A percentile compares a stretch with the other conserved stretches of the same genome.
These are phyloP conservation scores for Microtus pennsylvanicus DNA, from an alignment of 2,113 vertebrate species.

Conservation along the genomic window DNA sequence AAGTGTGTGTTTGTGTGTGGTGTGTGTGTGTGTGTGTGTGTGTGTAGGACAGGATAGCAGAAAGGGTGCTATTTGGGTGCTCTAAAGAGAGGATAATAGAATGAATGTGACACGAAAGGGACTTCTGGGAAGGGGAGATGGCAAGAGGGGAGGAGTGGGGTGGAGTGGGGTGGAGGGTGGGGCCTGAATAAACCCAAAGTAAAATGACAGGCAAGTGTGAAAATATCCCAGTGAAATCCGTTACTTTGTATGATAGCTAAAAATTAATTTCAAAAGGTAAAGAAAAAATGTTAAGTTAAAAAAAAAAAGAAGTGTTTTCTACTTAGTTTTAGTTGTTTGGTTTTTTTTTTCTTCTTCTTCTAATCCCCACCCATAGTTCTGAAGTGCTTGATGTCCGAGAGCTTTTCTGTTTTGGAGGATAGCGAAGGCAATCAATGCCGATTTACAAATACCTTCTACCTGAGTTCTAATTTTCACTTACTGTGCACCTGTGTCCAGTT, in stretches of 20 bases:
- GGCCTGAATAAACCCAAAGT: background rate
- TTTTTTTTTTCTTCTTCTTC: background rate
- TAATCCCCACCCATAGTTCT: background rate
- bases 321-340: background rate
- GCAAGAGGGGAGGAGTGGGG: background rate
- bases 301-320: background rate
- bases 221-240: background rate
- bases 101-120: background rate
- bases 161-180: too few relatives aligned
- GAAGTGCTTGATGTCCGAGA: background rate
- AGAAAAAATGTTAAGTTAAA: too few relatives aligned
- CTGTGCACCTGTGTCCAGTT: background rate
- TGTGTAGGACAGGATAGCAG: background rate
- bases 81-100: background rate
- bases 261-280: too few relatives aligned
- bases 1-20: background rate
- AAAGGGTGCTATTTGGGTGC: too few relatives aligned
- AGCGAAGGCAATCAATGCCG: background rate
- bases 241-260: background rate
- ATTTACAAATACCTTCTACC: background rate
- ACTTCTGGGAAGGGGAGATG: too few relatives aligned
- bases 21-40: too few relatives aligned
- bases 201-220: background rate
- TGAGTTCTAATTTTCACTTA: background rate
- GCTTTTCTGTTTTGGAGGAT: background rate